A percentile compares a stretch with the other conserved stretches of the same genome.
phyloP scores from a whole-genome alignment of 2,113 vertebrate genomes.

The Nerophis lumbriciformis region DNA sequence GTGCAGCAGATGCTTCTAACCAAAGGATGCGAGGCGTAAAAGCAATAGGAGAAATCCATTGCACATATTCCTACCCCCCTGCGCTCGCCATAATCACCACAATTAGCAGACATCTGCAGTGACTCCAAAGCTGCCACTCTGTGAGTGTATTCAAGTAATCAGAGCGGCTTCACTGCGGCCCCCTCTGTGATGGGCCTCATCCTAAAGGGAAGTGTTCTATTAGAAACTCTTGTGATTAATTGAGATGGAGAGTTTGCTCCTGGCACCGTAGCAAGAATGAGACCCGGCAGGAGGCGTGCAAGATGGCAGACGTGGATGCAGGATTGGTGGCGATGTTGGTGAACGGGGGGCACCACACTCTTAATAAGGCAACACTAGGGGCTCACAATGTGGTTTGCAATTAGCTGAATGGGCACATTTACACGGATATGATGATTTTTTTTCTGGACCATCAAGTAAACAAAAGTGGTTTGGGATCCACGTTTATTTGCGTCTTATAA shows the following conservation, averaged over 20 bases:
- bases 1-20: slow-evolving; percentile 64
- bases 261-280: slow-evolving; percentile 48
- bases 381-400: slow-evolving; percentile 30
- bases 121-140: slow-evolving; percentile 55
- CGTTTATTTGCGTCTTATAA: not conserved
- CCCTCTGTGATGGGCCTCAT: slow-evolving; percentile 66
- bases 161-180: slow-evolving; percentile 63
- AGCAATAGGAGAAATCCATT: slow-evolving; percentile 72
- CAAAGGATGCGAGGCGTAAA: slow-evolving; percentile 66
- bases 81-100: slow-evolving; percentile 72
- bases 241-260: slow-evolving; percentile 60
- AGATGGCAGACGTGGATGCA: slow-evolving; percentile 32
- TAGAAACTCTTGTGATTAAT: slow-evolving; percentile 67
- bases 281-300: slow-evolving; percentile 50
- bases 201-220: slow-evolving; percentile 69
- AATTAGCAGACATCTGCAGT: slow-evolving; percentile 77
- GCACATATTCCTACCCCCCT: slow-evolving; percentile 69
- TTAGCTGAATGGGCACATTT: slow-evolving; percentile 39
- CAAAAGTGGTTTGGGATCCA: slow-evolving; percentile 40
- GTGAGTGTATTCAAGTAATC: slow-evolving; percentile 66
- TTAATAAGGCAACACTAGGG: slow-evolving; percentile 27
- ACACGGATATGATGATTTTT: slow-evolving; percentile 22
- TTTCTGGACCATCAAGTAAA: slow-evolving; percentile 59
- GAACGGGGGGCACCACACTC: slow-evolving; percentile 29
- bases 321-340: slow-evolving; percentile 39